Evolutionary conservation across 2,888 invertebrate genomes (phyloP).

Genomic region (Hybos culiciformis): DNA sequence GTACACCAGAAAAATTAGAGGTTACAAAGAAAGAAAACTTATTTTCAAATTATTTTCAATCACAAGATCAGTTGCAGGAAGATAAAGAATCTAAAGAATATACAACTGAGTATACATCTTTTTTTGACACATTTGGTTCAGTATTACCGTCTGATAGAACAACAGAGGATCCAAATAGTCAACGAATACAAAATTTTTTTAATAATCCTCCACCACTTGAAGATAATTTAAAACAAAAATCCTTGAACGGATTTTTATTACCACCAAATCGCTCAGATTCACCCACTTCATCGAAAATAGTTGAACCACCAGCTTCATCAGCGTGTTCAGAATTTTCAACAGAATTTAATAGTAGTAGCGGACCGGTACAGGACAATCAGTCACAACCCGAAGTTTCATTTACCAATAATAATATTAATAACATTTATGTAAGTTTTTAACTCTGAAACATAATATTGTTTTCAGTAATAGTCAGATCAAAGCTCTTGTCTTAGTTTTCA

Average conservation of each 20-base stretch:
- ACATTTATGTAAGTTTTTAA: background rate
- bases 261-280: conserved; percentile 26
- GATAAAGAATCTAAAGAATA: background rate
- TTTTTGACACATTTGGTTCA: conserved; percentile 23
- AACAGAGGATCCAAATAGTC: conserved; percentile 18
- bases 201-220: conserved; percentile 34
- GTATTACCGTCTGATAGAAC: conserved; percentile 1
- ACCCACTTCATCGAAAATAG: conserved; percentile 28
- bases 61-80: background rate
- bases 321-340: conserved; percentile 30
- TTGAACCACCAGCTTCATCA: conserved; percentile 33
- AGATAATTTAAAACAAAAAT: conserved; percentile 14
- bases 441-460: no score
- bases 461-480: no score
- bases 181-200: conserved; percentile 33
- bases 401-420: background rate
- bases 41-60: background rate
- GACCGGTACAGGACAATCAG: no score
- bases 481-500: no score
- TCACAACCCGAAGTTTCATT: no score
- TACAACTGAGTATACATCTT: conserved; percentile 18
- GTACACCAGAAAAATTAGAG: background rate
- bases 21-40: background rate
- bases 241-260: conserved; percentile 18
- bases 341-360: conserved; percentile 18